phyloP scores from a whole-genome alignment of 2,888 invertebrate species.

The Dendrolimus pini region DNA sequence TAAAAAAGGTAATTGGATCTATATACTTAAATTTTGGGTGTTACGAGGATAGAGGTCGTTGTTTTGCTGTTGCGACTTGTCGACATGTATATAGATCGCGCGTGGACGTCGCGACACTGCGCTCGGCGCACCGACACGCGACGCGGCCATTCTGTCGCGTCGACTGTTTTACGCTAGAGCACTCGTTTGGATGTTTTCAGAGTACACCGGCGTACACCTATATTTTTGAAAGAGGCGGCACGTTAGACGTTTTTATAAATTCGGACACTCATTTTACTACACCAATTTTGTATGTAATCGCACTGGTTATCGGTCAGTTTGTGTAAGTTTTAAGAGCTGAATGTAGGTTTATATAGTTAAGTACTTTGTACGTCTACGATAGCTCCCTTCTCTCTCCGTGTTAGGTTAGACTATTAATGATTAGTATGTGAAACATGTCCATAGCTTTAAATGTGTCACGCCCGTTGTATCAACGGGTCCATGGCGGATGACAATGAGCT shows the following conservation, averaged over 20 bases:
- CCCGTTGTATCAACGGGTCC: constrained; percentile 73
- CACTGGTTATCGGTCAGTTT: constrained; percentile 64
- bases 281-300: constrained; percentile 67
- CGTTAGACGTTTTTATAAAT: constrained; percentile 56
- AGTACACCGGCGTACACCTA: constrained; percentile 49
- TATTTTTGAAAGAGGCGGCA: constrained; percentile 62
- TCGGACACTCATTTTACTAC: constrained; percentile 63
- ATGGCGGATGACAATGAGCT: constrained; percentile 58
- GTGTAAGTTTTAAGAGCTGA: constrained; percentile 63
- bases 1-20: no score
- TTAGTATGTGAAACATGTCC: constrained; percentile 73
- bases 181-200: constrained; percentile 60
- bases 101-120: constrained; percentile 46
- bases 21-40: no score
- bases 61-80: constrained; percentile 67
- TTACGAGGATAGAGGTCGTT: constrained; percentile 34
- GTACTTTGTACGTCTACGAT: constrained; percentile 65
- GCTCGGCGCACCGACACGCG: constrained; percentile 1
- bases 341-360: constrained; percentile 53
- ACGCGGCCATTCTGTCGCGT: constrained; percentile 29
- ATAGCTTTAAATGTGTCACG: constrained; percentile 74
- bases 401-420: constrained; percentile 63
- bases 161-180: constrained; percentile 58
- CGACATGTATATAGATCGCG: constrained; percentile 64
- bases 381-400: constrained; percentile 68